These are phyloP conservation scores for Sarotherodon lohbergeri DNA, from an alignment of 2,113 vertebrate genomes.

Conservation along the genomic window DNA sequence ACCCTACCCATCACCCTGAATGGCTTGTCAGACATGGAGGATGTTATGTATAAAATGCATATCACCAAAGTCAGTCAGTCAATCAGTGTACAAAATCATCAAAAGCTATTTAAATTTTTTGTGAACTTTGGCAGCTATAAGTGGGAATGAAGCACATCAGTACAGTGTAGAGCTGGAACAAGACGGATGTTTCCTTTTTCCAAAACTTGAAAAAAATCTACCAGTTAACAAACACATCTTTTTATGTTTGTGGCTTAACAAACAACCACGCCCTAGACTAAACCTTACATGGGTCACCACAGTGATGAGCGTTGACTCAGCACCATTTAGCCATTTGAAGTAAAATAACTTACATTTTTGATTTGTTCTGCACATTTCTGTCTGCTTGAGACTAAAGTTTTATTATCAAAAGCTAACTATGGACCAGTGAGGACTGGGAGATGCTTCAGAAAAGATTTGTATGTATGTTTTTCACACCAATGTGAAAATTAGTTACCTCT, in stretches of 20 bases:
- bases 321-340: neutral
- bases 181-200: neutral
- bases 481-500: accelerated
- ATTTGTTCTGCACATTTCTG: neutral
- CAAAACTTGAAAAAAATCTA: neutral
- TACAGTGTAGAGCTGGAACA: neutral
- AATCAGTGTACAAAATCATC: neutral
- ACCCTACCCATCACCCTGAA: neutral
- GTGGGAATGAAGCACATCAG: neutral
- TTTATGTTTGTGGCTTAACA: accelerated
- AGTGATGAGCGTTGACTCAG: neutral
- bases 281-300: accelerated
- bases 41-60: neutral
- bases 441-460: neutral
- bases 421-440: neutral
- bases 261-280: neutral
- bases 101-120: neutral
- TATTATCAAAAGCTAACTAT: neutral
- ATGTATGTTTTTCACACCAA: neutral
- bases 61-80: neutral
- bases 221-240: neutral
- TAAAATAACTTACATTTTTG: neutral
- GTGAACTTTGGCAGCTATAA: neutral
- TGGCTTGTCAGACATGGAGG: neutral
- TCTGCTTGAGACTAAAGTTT: neutral